Evolutionary conservation across 2,113 vertebrate genomes (phyloP).

Genomic region (Sapajus apella): DNA sequence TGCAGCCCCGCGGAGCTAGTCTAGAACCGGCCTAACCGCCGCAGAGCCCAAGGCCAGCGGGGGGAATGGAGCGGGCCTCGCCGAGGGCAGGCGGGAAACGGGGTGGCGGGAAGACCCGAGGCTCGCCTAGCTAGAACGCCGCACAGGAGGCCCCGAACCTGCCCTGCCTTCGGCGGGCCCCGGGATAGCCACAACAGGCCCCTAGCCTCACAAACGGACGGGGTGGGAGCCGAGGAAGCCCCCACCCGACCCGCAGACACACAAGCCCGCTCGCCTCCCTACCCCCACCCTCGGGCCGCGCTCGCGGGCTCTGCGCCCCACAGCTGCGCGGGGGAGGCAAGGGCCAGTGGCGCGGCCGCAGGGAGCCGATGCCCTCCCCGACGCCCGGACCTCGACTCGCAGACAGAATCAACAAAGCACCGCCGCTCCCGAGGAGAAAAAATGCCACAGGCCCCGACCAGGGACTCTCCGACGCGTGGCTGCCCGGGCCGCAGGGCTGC

Average conservation of each 20-base stretch:
- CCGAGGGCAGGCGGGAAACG: slow-evolving; percentile 4
- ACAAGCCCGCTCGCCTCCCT: neutral
- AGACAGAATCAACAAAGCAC: slow-evolving; percentile 61
- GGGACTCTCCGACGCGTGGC: neutral
- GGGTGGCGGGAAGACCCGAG: slow-evolving; percentile 30
- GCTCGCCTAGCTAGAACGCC: neutral
- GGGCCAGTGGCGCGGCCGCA: neutral
- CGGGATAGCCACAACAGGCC: neutral
- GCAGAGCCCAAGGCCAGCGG: neutral
- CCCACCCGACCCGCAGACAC: neutral
- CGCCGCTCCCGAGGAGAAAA: neutral
- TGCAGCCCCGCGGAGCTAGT: no score
- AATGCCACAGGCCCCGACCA: slow-evolving; percentile 30
- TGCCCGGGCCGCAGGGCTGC: slow-evolving; percentile 14
- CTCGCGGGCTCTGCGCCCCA: neutral
- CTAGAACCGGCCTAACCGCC: neutral
- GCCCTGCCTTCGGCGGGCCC: neutral
- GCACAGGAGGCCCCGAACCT: neutral
- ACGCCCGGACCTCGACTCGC: neutral
- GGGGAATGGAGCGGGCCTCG: neutral
- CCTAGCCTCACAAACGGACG: neutral
- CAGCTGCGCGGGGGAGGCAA: neutral
- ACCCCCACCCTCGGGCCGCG: neutral
- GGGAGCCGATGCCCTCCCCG: neutral
- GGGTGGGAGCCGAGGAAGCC: neutral